Conservation (phyloP, 1,140 invertebrate species). For the Sinonovacula constricta region DNA sequence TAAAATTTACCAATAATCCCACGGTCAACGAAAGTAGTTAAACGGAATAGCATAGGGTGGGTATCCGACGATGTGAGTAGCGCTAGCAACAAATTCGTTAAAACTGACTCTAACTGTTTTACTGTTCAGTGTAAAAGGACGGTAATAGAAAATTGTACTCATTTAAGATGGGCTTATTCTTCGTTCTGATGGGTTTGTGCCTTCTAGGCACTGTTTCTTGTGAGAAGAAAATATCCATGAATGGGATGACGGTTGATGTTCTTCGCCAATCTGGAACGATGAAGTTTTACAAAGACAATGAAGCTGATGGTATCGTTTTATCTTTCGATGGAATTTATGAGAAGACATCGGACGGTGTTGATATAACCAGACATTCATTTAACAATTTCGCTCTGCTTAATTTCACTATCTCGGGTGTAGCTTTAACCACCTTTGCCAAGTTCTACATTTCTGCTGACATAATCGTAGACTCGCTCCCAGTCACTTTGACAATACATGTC, state of each 20-base stretch:
- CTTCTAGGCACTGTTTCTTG: too few species aligned
- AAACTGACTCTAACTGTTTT: too few species aligned
- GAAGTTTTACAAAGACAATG: not conserved
- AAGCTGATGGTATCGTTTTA: slow-evolving; percentile 3
- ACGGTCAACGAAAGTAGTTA: too few species aligned
- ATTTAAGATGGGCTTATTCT: too few species aligned
- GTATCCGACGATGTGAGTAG: too few species aligned
- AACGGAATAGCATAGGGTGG: too few species aligned
- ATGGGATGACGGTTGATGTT: not conserved
- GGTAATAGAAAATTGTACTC: too few species aligned
- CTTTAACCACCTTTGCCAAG: not conserved
- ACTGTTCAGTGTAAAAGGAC: too few species aligned
- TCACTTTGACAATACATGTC: slow-evolving; percentile 16
- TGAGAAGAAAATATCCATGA: not conserved
- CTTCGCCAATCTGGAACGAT: not conserved
- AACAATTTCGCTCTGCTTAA: slow-evolving; percentile 30
- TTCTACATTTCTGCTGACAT: not conserved
- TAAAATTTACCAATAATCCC: too few species aligned
- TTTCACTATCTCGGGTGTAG: slow-evolving; percentile 17
- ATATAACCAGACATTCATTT: slow-evolving; percentile 5
- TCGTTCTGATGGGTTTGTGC: too few species aligned
- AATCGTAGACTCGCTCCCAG: not conserved
- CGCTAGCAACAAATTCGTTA: too few species aligned
- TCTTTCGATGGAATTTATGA: slow-evolving; percentile 27
- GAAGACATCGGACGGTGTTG: not conserved